Base-by-base conservation (phyloP, 2,888 invertebrate genomes). In the Ichneumoninae sp. region DNA sequence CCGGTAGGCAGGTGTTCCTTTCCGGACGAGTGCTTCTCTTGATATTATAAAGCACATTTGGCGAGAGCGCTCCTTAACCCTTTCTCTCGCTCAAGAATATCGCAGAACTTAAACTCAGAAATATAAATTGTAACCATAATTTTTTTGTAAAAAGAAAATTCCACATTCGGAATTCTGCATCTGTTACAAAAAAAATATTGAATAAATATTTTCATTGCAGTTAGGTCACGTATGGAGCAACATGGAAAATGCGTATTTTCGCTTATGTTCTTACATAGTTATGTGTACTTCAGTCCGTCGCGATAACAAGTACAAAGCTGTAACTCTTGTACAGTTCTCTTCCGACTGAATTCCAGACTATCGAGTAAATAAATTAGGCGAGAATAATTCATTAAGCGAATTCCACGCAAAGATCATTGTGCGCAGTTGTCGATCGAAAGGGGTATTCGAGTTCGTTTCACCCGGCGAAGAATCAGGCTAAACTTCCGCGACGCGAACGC, bases 401-500 rank as follows among this genome's bases (percentile, higher is more conserved):
- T 66, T 40, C 19, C 40, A 69, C 26, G 62, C 72, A n/a, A 30
- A n/a, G 60, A 50, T 50, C 19, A 30, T 40, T 30, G 19, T 47
- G 47, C 30, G 57, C 36, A 50, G 57, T 69, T 75, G 75, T 16
- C 33, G 62, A 50, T 70, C 57, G 69, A 69, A 52, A 36, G 60
- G 65, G 60, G 52, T 47, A 62, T 50, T 62, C 26, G 75, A 74
- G 47, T 81, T 75, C 40, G 40, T 60, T 75, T 62, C 52, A 50
- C 60, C 30, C 40, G 4, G 52, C 26, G 62, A 62, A 62, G 47
- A 62, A 75, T 57, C 6, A 75, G 68, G 47, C 47, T 69, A 69
- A 81, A 62, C 80, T 81, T 75, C 69, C 69, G 57, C 69, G 69
- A 70, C 47, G 52, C 62, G 62, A 81, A 68, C 47, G 80, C 79